Evolutionary conservation across 64 coral and sea anemone species (phyloP), one percentile per base, ranked within the genome.

Genomic region (Trachythela sp.): DNA sequence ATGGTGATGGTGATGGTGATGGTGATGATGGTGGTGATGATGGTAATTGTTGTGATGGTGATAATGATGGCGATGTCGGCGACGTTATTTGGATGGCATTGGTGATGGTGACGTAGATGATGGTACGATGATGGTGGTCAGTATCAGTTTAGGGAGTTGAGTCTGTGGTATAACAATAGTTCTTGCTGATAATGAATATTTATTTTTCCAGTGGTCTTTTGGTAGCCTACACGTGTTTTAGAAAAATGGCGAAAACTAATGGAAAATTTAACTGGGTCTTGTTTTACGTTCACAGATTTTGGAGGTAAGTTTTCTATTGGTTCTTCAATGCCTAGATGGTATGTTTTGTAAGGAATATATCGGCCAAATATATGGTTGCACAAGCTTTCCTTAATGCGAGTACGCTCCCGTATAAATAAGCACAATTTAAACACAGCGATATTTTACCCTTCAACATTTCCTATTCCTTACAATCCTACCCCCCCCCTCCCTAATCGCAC

Each of bases 281-380:
- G 36, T 97, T 92, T 58, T 97, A 97, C 31, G 93, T 97, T 56
- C 95, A 94, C 58, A 89, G 95, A 17, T 97, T 97, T 70, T 97
- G 89, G 95, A 97, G 95, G 95, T 86, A 76, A 83, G 88, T 40
- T 6, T 27, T 64, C 4, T 4, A 9, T 32, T 0, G 8, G 8
- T 31, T 11, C n/a, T n/a, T n/a, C n/a, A n/a, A n/a, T n/a, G n/a
- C n/a, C n/a, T n/a, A n/a, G n/a, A n/a, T n/a, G n/a, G n/a, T n/a
- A n/a, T n/a, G n/a, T n/a, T n/a, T n/a, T n/a, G n/a, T n/a, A n/a
- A n/a, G n/a, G n/a, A n/a, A n/a, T n/a, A n/a, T n/a, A n/a, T n/a
- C n/a, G n/a, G n/a, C n/a, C n/a, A n/a, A n/a, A n/a, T n/a, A n/a
- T n/a, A n/a, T n/a, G n/a, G n/a, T n/a, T n/a, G n/a, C n/a, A n/a